Base-by-base conservation (phyloP, 2,888 invertebrate genomes). In the Endotricha flammealis region DNA sequence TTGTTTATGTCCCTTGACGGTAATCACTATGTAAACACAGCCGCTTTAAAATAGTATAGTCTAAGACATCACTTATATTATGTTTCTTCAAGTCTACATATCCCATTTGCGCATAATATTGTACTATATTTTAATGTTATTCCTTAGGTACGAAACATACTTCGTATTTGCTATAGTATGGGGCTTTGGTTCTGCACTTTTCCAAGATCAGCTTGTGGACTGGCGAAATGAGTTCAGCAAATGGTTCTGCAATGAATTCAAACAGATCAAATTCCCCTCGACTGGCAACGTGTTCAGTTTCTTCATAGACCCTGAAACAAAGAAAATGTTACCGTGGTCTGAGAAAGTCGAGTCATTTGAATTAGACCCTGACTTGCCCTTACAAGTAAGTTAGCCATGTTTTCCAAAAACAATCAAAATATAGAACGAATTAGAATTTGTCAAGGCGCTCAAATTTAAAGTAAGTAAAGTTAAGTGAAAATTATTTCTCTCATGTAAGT, bases 171-270 rank as follows among this genome's bases (percentile, higher is more conserved):
- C 93, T 16, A 89, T 92, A 36, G 90, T 97, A 12, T 98, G 98
- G 97, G 95, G 97, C 0, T 98, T 98, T 64, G 98, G 98, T 1
- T 96, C 97, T 0, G 91, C 93, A 0, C 89, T 95, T 38, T 97
- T 95, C 74, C 96, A 96, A 88, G 97, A 97, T 82, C 93, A 96
- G 87, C 83, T 96, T 25, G 89, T 94, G 2, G 97, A 98, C 69
- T 95, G 97, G 92, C 90, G 97, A 27, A 93, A 93, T 51, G 98
- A 98, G 65, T 98, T 98, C 71, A 95, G 94, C 64, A 97, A 96
- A 73, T 98, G 97, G 97, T 98, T 96, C 89, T 87, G 90, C 11
- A 94, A 92, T 47, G 98, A 98, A 78, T 98, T 97, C 72, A 97
- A 96, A 76, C 89, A 93, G 0, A 90, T 98, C 13, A 95, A 95